Base-by-base conservation (phyloP, 2,113 vertebrate genomes). In the Carassius auratus region DNA sequence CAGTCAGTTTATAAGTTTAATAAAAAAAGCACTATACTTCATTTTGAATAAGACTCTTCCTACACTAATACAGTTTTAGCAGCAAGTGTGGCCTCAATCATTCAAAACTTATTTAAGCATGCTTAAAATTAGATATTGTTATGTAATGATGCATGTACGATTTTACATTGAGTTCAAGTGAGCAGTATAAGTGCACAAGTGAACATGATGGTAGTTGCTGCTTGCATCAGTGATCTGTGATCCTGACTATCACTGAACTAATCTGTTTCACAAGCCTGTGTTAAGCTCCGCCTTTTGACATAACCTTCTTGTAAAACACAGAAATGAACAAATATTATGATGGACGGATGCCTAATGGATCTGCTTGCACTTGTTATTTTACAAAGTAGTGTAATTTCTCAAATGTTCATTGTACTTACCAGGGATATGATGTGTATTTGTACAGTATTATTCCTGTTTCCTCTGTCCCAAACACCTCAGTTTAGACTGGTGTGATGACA, bases 401-500 rank as follows among this genome's bases (percentile, higher is more conserved):
- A 30, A n/a, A 23, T 64, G 62, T 62, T 62, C 30, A 30, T 30
- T 3, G 36, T 5, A 5, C 3, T 36, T 4, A 36, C 36, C n/a
- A 23, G n/a, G 3, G 3, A 23, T 12, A 62, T 4, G 59, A 23
- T 23, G n/a, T 62, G n/a, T 61, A 17, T 79, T 38, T 15, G 13
- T 8, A 10, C n/a, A 48, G 59, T 48, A 10, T 17, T 62, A 8
- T 26, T 26, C 38, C 21, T 9, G n/a, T 64, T 45, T 80, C 42
- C 42, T 45, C 42, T 45, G 36, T 26, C 9, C 26, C 66, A 73
- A 1, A 45, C 12, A 68, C 5, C 6, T 23, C 21, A 26, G 13
- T 19, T 4, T 62, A 3, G n/a, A 57, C 19, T 30, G 84, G n/a
- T 17, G 52, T 62, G 62, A 86, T 85, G 62, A 23, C 5, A 79